These are phyloP conservation scores for Rhinichthys klamathensis DNA, from an alignment of 2,113 vertebrate genomes.

Conservation along the genomic window DNA sequence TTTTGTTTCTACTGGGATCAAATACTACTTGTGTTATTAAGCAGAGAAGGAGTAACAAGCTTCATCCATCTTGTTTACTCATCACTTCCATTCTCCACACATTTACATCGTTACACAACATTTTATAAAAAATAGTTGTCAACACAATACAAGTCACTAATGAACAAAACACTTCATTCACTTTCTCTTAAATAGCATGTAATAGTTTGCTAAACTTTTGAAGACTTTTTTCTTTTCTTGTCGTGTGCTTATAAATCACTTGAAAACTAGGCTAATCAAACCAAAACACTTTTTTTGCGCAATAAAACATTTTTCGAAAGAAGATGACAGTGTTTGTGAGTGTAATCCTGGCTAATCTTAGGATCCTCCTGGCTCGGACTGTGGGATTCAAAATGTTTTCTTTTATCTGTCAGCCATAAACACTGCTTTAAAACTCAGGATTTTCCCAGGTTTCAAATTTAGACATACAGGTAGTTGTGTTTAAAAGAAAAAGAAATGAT, in stretches of 20 bases:
- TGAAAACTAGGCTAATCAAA: neutral
- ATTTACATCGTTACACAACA: too few relatives aligned
- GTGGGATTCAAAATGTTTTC: neutral
- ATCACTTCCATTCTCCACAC: too few relatives aligned
- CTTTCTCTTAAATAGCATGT: neutral
- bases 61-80: too few relatives aligned
- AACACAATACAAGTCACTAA: too few relatives aligned
- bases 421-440: neutral
- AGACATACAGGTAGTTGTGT: constrained; percentile 5
- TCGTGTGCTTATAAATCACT: neutral
- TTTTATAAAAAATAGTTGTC: too few relatives aligned
- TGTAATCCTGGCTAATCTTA: neutral
- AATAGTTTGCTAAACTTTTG: neutral
- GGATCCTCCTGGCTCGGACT: neutral
- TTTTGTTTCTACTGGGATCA: neutral
- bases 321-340: neutral
- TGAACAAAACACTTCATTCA: neutral
- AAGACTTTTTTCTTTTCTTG: neutral
- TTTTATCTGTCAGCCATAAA: neutral
- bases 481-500: neutral
- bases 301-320: neutral
- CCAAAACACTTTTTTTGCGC: neutral
- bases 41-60: too few relatives aligned
- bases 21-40: neutral
- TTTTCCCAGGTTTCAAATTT: neutral